Evolutionary conservation across 2,113 vertebrate genomes (phyloP).

Genomic region (Ictalurus furcatus): DNA sequence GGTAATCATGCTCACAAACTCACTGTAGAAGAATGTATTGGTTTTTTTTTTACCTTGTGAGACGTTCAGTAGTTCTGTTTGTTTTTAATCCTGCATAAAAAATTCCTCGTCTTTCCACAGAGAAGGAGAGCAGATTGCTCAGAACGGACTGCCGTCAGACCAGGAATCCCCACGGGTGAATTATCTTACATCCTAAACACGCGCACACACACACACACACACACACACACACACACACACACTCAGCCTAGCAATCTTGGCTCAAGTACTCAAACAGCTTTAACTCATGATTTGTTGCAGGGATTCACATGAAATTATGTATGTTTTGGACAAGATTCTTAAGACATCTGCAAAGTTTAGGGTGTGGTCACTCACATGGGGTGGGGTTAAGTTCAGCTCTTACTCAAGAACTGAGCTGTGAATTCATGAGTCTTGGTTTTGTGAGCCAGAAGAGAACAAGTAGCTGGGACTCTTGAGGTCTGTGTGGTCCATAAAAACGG

Average conservation of each 20-base stretch:
- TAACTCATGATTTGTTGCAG: background rate
- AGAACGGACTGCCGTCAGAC: slow-evolving; percentile 87
- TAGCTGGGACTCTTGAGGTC: background rate
- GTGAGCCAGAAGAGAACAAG: background rate
- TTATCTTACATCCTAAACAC: slow-evolving; percentile 86
- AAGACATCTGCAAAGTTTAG: background rate
- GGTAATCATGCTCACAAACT: slow-evolving; percentile 66
- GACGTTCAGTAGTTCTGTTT: background rate
- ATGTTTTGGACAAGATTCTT: background rate
- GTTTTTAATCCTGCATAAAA: background rate
- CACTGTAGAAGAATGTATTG: too few species aligned
- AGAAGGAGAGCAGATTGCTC: slow-evolving; percentile 80
- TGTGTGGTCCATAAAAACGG: too few species aligned
- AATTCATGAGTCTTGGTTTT: background rate
- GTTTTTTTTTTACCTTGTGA: background rate
- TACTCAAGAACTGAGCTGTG: background rate
- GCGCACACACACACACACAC: background rate
- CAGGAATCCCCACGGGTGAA: slow-evolving; percentile 95
- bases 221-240: background rate
- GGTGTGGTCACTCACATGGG: background rate
- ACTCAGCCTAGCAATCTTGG: background rate
- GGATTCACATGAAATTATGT: background rate
- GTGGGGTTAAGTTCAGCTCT: background rate
- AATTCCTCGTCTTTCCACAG: slow-evolving; percentile 55
- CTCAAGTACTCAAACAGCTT: background rate